These are phyloP conservation scores for Drosophila phalerata DNA, from an alignment of 2,888 invertebrate genomes.

Conservation along the genomic window DNA sequence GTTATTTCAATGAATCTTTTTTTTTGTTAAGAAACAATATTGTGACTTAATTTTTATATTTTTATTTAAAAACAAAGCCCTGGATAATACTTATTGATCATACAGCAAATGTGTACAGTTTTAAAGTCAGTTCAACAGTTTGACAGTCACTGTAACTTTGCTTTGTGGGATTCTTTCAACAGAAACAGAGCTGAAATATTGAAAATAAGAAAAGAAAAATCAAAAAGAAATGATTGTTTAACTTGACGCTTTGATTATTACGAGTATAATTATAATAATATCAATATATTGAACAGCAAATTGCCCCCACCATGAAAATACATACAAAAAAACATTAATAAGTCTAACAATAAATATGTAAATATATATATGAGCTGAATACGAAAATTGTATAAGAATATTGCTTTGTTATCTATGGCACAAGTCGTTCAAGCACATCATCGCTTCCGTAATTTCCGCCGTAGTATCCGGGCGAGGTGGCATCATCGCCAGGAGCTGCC, in stretches of 20 bases:
- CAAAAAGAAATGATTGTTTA: background rate
- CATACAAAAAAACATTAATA: background rate
- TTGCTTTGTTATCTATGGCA: conserved; percentile 68
- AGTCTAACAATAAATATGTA: conserved; percentile 4
- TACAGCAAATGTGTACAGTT: too few species aligned
- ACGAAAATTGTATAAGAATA: background rate
- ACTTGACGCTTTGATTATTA: background rate
- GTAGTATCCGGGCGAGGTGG: conserved; percentile 59
- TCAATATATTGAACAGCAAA: background rate
- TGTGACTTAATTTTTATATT: too few species aligned
- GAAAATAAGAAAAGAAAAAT: background rate
- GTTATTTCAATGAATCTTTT: too few species aligned
- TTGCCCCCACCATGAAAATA: background rate
- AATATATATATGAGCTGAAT: background rate
- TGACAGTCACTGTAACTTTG: background rate
- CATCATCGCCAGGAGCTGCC: conserved; percentile 68
- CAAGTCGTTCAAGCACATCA: conserved; percentile 81
- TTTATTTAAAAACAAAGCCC: too few species aligned
- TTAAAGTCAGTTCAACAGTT: background rate
- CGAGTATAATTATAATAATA: background rate
- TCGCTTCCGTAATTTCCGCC: conserved; percentile 74
- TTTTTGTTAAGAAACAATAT: too few species aligned
- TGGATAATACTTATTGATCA: too few species aligned
- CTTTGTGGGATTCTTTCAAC: background rate
- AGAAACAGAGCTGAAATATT: too few species aligned